Evolutionary conservation across 2,113 vertebrate species (phyloP), one percentile per base, ranked within the genome.

Genomic region (Equus przewalskii): DNA sequence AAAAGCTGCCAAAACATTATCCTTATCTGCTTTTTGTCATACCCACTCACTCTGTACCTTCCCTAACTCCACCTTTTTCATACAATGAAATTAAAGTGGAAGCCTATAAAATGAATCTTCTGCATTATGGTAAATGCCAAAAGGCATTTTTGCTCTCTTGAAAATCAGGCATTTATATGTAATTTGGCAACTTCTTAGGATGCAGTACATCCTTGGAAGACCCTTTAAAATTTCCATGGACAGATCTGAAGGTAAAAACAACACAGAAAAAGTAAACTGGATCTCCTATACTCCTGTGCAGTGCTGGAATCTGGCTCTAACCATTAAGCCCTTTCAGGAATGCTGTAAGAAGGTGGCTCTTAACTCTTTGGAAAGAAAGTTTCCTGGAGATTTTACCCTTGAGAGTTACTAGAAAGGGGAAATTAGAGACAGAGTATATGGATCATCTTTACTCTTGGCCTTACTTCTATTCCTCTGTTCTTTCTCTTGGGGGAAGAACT

Each of bases 71-170:
- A 58, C 33, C 60, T 88, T 96, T 92, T 94, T 91, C 54, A 96
- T 92, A 83, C 95, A 87, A 92, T 7, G 70, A 97, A 85, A 91
- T 80, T 16, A 73, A 96, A 96, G 89, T n/a, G 33, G 72, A 97
- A 97, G 67, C 30, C 5, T 86, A 4, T 84, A 89, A 0, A 0
- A 54, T 78, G 54, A 95, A 24, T 19, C 10, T 44, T 82, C 44
- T 70, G 21, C 11, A 64, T 10, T 73, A 94, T 36, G 69, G 1
- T 36, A 30, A 93, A 89, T 49, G 73, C 51, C 56, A 75, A 88
- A 82, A 87, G 75, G 58, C 18, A 93, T 84, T 75, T 96, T 46
- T 88, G 21, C 13, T 87, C 44, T n/a, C 33, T 65, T 19, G 24
- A 89, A 33, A 91, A 88, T 56, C 33, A 85, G 58, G 76, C 24